phyloP scores from a whole-genome alignment of 2,113 vertebrate species.

The Cebidichthys violaceus region DNA sequence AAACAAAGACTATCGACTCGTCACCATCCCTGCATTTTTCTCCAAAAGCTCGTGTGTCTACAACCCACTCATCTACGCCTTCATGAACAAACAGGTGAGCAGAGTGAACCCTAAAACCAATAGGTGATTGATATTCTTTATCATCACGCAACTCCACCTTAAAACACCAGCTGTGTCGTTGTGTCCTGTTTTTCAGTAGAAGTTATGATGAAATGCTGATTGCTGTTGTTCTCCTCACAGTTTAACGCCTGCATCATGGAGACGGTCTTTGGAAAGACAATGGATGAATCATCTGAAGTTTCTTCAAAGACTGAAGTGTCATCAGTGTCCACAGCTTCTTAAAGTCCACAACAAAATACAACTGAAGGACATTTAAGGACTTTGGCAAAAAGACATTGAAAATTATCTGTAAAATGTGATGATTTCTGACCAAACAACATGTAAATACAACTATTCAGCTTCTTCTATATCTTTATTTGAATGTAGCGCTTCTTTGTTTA shows the following conservation, averaged over 20 bases:
- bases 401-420: neutral
- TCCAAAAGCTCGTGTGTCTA: constrained; percentile 89
- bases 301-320: constrained; percentile 86
- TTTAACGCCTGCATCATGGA: constrained; percentile 88
- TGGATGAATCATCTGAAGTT: constrained; percentile 79
- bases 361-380: neutral
- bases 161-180: too few species aligned
- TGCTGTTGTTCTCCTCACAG: constrained; percentile 62
- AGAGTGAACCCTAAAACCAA: neutral
- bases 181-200: neutral
- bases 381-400: neutral
- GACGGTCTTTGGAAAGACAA: constrained; percentile 84
- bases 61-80: constrained; percentile 89
- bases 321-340: constrained; percentile 67
- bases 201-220: neutral
- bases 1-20: constrained; percentile 84
- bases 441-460: constrained; percentile 35
- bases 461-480: neutral
- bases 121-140: neutral
- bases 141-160: too few species aligned
- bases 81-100: constrained; percentile 91
- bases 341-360: neutral
- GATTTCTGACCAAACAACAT: neutral
- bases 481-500: constrained; percentile 42
- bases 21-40: constrained; percentile 88